A percentile compares a stretch with the other conserved stretches of the same genome.
Evolutionary conservation across 2,888 invertebrate species (phyloP).

Genomic region (Agrypnus murinus): DNA sequence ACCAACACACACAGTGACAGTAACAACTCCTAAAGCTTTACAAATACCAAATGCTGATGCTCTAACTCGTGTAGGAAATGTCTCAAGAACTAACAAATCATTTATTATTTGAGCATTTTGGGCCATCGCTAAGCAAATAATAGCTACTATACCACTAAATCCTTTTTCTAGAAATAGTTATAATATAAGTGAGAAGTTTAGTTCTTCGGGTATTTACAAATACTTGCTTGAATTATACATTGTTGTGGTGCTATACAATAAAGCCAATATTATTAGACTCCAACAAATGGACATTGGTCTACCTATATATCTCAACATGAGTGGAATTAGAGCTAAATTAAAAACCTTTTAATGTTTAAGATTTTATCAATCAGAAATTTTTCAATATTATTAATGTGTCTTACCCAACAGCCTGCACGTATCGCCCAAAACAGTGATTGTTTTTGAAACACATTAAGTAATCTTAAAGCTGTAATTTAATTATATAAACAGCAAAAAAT

Average conservation of each 20-base stretch:
- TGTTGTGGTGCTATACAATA: background rate
- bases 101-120: background rate
- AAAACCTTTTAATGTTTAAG: conserved; percentile 1
- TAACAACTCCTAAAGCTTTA: background rate
- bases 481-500: no score
- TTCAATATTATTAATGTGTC: no score
- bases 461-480: no score
- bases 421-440: no score
- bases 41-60: conserved; percentile 5
- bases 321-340: background rate
- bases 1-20: no score
- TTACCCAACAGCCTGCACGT: no score
- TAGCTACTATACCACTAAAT: background rate
- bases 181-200: background rate
- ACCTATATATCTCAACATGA: background rate
- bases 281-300: conserved; percentile 5
- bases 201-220: background rate
- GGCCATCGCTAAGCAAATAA: background rate
- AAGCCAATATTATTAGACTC: conserved; percentile 6
- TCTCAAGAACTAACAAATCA: conserved; percentile 10
- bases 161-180: background rate
- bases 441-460: no score
- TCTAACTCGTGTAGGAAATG: conserved; percentile 13
- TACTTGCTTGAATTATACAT: background rate
- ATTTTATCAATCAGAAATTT: no score